Percentiles rank a stretch among this genome's conserved stretches.
phyloP scores from a whole-genome alignment of 2,888 invertebrate genomes.

The Leucophenga maculata region DNA sequence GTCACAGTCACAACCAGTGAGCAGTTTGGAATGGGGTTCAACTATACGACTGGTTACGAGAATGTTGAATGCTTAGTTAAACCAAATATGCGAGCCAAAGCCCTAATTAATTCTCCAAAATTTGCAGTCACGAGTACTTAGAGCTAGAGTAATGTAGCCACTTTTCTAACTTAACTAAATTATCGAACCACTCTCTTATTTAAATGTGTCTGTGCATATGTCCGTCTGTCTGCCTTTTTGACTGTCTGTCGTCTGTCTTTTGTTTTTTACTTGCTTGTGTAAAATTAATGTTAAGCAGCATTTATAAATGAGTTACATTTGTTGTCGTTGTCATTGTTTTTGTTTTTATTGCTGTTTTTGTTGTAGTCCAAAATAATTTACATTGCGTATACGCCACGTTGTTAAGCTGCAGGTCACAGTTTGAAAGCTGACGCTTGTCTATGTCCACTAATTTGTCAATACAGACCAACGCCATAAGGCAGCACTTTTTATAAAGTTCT shows the following conservation, averaged over 20 bases:
- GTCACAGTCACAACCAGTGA: no score
- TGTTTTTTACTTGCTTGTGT: neutral
- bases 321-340: neutral
- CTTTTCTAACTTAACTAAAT: no score
- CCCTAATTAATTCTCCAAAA: no score
- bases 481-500: no score
- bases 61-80: no score
- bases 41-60: no score
- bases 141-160: no score
- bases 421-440: neutral
- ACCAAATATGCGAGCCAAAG: no score
- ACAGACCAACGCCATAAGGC: neutral
- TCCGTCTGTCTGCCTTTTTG: neutral
- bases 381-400: slow-evolving; percentile 9
- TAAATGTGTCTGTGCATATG: neutral
- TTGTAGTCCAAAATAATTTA: neutral
- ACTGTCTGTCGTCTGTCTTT: neutral
- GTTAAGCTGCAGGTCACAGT: neutral
- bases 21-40: no score
- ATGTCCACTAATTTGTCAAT: slow-evolving; percentile 7
- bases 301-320: slow-evolving; percentile 10
- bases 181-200: no score
- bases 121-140: no score
- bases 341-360: neutral
- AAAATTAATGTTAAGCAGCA: slow-evolving; percentile 12